A percentile compares a stretch with the other conserved stretches of the same genome.
Conservation (phyloP, 2,113 vertebrate species). For the Alligator mississippiensis region DNA sequence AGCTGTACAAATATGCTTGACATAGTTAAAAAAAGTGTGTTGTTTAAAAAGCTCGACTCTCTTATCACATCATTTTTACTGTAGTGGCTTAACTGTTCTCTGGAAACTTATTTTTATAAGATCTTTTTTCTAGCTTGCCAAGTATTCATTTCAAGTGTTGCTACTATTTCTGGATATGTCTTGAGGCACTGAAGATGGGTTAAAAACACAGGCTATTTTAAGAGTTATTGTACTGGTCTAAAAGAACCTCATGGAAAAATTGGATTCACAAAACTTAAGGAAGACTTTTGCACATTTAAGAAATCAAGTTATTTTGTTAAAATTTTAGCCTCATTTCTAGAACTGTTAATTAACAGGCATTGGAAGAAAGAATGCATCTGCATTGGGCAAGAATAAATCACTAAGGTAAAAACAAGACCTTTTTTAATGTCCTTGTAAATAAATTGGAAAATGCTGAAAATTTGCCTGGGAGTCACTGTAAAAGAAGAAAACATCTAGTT, state of each 20-base stretch:
- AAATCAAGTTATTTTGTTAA: conserved; percentile 36
- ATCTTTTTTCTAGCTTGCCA: background rate
- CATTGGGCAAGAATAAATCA: conserved; percentile 42
- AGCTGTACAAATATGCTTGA: background rate
- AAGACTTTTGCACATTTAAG: background rate
- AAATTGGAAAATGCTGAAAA: conserved; percentile 43
- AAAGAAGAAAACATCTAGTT: conserved; percentile 37
- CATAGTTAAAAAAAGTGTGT: background rate
- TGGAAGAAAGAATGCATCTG: conserved; percentile 45
- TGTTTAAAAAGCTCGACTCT: conserved; percentile 15
- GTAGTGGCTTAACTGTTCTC: background rate
- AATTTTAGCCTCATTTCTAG: conserved; percentile 4
- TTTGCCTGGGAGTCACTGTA: conserved; percentile 37
- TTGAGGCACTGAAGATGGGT: background rate
- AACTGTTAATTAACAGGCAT: conserved; percentile 14
- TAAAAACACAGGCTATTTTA: background rate
- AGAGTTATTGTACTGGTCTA: background rate
- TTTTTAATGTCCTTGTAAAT: conserved; percentile 60
- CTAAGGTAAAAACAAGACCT: conserved; percentile 31
- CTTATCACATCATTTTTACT: background rate
- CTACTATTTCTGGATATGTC: background rate
- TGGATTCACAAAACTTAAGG: conserved; percentile 10
- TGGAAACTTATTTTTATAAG: background rate
- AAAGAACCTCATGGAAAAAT: background rate
- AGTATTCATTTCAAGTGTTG: background rate